Evolutionary conservation across 2,888 invertebrate genomes (phyloP).

Genomic region (Brachylomia viminalis): DNA sequence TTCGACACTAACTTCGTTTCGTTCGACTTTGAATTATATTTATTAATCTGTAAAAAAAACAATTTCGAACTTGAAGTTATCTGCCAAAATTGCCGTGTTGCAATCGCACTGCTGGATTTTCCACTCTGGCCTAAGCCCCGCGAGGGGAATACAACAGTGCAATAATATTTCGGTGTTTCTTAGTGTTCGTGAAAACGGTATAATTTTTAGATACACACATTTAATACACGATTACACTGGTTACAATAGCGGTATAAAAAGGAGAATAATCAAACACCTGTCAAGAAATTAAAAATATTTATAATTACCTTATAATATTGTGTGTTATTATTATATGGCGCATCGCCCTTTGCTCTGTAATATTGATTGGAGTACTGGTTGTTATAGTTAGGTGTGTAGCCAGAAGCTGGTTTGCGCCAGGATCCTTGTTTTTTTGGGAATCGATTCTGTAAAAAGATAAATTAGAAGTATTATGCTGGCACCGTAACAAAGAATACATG

Average conservation of each 20-base stretch:
- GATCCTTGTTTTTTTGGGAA: slow-evolving; percentile 87
- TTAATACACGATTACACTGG: neutral
- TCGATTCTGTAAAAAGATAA: slow-evolving; percentile 80
- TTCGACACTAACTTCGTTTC: slow-evolving; percentile 74
- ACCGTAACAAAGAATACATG: neutral
- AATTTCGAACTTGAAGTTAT: neutral
- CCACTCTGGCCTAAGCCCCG: neutral
- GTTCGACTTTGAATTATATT: slow-evolving; percentile 66
- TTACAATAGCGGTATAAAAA: neutral
- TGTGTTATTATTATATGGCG: slow-evolving; percentile 79
- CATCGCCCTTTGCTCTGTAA: slow-evolving; percentile 80
- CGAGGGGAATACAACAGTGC: too few species aligned
- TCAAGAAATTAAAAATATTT: neutral
- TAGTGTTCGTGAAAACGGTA: neutral
- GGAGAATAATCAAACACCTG: neutral
- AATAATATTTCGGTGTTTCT: neutral
- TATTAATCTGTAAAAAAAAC: slow-evolving; percentile 61
- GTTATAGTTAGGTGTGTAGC: slow-evolving; percentile 79
- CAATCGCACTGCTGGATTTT: neutral
- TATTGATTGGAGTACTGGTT: slow-evolving; percentile 85
- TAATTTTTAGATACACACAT: neutral
- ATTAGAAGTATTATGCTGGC: neutral
- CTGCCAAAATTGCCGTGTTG: neutral
- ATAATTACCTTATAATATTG: slow-evolving; percentile 75
- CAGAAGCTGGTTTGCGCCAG: slow-evolving; percentile 84